Conservation (phyloP, 1,140 invertebrate genomes). For the Drosophila leontia region DNA sequence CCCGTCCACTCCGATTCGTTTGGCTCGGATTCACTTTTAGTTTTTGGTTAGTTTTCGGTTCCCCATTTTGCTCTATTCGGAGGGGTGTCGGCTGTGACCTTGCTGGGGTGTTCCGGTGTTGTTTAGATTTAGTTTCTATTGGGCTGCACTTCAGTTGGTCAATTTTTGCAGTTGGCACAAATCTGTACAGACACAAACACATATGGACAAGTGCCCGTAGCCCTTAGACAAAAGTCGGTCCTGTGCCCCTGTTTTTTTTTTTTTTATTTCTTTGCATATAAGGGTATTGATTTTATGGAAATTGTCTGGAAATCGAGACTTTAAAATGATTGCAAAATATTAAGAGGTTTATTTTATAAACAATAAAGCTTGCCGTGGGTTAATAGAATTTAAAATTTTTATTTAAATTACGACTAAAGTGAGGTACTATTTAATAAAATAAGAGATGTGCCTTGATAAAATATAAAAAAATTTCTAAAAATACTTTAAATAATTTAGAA, state of each 20-base stretch:
- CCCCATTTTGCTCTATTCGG: constrained; percentile 58
- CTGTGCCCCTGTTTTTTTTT: constrained; percentile 14
- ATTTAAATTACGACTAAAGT: too few species aligned
- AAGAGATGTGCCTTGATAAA: too few species aligned
- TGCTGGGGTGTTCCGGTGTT: constrained; percentile 53
- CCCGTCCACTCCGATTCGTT: constrained; percentile 32
- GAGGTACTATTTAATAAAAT: too few species aligned
- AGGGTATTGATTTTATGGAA: constrained; percentile 30
- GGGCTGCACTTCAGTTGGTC: constrained; percentile 59
- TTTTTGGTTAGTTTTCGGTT: constrained; percentile 79
- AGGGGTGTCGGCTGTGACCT: constrained; percentile 56
- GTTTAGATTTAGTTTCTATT: constrained; percentile 73
- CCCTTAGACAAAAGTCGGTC: constrained; percentile 42
- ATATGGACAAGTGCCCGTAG: not conserved
- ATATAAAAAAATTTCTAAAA: too few species aligned
- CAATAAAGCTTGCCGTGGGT: too few species aligned
- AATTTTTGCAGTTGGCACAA: constrained; percentile 74
- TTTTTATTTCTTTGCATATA: constrained; percentile 30
- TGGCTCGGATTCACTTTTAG: constrained; percentile 71
- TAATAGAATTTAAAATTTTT: too few species aligned
- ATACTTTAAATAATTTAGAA: too few species aligned
- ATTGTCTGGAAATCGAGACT: not conserved
- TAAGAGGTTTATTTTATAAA: too few species aligned
- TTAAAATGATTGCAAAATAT: not conserved
- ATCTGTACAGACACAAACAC: constrained; percentile 33